Evolutionary conservation across 2,113 vertebrate genomes (phyloP), one percentile per base, ranked within the genome.

Genomic region (Tretioscincus oriximinensis): DNA sequence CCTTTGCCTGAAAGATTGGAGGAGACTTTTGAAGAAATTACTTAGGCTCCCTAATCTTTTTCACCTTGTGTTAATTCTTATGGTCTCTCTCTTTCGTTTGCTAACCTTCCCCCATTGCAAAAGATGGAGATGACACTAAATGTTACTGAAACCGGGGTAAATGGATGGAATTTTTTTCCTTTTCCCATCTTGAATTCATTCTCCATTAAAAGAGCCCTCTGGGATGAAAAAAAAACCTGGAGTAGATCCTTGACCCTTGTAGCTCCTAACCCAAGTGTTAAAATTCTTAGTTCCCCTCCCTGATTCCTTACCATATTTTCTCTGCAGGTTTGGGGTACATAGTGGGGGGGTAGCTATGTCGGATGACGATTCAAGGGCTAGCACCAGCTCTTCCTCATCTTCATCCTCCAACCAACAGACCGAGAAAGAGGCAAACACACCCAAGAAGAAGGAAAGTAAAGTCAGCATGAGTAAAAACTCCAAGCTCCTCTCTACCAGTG

Each of bases 341-440:
- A 95, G 93, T 93, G 93, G 94, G 95, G 35, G 95, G 96, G 95
- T 96, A 96, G 95, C 94, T 96, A 98, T 99, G 98, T 98, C 97
- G 95, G 98, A 99, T 97, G 98, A 98, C 95, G 98, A 99, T 97
- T 99, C 97, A 81, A 97, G 97, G 96, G 97, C 98, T 96, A 98
- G 97, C 95, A 97, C 96, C 94, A 98, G 96, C 95, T 98, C 97
- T 95, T 97, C 97, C 29, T 98, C 96, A 86, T 96, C 96, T 82
- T 96, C 97, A 83, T 98, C 97, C 77, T 98, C 95, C 90, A 95
- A 93, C 91, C 96, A 96, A 91, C 96, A 96, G 87, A 95, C 95
- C 81, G 96, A 98, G 85, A 93, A 94, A 77, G 96, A 95, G 90
- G 95, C 93, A 85, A 95, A 86, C 92, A 94, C 94, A 73, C 95